Evolutionary conservation across 2,113 vertebrate species (phyloP), one percentile per base, ranked within the genome.

Genomic region (Protobothrops flavoviridis): DNA sequence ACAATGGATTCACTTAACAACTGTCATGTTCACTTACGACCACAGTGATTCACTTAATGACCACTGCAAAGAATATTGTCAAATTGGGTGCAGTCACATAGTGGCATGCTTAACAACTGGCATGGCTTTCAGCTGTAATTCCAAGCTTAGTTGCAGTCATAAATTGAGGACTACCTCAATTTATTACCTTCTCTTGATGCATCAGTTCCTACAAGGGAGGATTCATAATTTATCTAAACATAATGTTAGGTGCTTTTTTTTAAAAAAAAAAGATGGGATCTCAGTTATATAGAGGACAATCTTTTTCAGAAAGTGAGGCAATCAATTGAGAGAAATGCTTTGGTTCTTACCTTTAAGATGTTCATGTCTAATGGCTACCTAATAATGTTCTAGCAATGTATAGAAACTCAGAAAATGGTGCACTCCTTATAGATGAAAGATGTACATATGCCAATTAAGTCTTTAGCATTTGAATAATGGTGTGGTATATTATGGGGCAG

Each of bases 231-330:
- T 12, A 64, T 21, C 9, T 93, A 5, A 87, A 2, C 55, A 53
- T 91, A 39, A 33, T 39, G 69, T 39, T 81, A 33, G 39, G 69
- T 81, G 33, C 33, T 39, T 81, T 6, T 93, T 74, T 23, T 85
- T 91, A 87, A 96, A 48, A 81, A 92, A 88, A 96, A 69, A 88
- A 20, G 29, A 43, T 0, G 61, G 33, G 17, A 0, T 50, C 10
- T 52, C 89, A 89, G 92, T 89, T 85, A 8, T 13, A 69, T 53
- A 85, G 90, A 90, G 59, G 7, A 15, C 56, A 12, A 56, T 3
- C 55, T 5, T 33, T 74, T 8, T 55, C 4, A 88, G n/a, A 57
- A 50, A 5, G 26, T 0, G 0, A 56, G 85, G 52, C 94, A 91
- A 92, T 24, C 53, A 26, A 12, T 21, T 45, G 26, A 50, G n/a